Percentiles rank a stretch among this genome's conserved stretches.
phyloP scores from a whole-genome alignment of 2,113 vertebrate genomes.

The Hiodon alosoides region DNA sequence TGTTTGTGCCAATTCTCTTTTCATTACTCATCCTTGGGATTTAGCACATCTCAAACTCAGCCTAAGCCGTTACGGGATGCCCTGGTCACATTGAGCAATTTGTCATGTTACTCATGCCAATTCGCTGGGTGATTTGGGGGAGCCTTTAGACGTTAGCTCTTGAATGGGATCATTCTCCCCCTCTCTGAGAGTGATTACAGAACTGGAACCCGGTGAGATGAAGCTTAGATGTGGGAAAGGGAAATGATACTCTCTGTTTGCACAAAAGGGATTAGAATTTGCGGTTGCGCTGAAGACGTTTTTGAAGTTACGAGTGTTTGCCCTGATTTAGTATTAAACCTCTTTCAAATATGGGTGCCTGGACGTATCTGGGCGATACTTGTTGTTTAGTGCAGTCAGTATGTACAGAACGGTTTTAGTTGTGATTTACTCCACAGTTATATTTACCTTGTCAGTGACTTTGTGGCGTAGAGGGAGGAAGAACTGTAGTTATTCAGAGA shows the following conservation, averaged over 20 bases:
- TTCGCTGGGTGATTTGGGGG: slow-evolving; percentile 19
- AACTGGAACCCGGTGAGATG: not conserved
- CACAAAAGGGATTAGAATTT: no score
- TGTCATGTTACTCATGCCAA: not conserved
- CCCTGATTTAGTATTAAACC: no score
- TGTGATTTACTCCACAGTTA: not conserved
- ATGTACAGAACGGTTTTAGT: not conserved
- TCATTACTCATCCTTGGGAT: not conserved
- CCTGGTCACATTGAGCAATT: slow-evolving; percentile 15
- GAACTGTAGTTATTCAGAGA: slow-evolving; percentile 1
- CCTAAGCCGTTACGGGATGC: not conserved
- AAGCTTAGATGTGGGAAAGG: not conserved
- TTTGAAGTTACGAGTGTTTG: not conserved
- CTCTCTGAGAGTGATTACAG: slow-evolving; percentile 11
- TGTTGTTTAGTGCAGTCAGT: no score
- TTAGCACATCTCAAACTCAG: not conserved
- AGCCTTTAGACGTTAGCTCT: slow-evolving; percentile 9
- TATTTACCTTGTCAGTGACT: no score
- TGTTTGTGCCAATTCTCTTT: not conserved
- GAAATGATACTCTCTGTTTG: not conserved
- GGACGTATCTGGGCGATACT: no score
- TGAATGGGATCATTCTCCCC: not conserved
- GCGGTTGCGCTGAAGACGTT: not conserved
- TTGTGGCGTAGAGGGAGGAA: not conserved
- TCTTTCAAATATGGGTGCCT: no score